phyloP scores from a whole-genome alignment of 2,888 invertebrate species.

The Morpho deidamia region DNA sequence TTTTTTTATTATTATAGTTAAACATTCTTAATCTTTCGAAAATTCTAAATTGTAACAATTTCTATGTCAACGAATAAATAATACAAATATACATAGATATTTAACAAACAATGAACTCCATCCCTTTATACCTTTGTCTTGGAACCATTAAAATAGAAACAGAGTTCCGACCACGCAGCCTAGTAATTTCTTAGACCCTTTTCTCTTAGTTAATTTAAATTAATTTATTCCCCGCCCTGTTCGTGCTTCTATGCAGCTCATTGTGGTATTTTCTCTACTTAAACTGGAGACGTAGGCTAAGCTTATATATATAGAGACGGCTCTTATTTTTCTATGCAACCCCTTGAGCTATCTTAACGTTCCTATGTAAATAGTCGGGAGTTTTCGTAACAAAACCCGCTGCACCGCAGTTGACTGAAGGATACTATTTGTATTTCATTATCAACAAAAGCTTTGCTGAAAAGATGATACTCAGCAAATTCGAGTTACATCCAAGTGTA shows the following conservation, averaged over 20 bases:
- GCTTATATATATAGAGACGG: slow-evolving; percentile 1
- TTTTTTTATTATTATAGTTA: too few species aligned
- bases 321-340: slow-evolving; percentile 23
- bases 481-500: slow-evolving; percentile 60
- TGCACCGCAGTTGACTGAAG: slow-evolving; percentile 58
- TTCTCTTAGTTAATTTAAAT: slow-evolving; percentile 69
- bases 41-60: too few species aligned
- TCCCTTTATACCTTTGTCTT: slow-evolving; percentile 65
- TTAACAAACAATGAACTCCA: slow-evolving; percentile 50
- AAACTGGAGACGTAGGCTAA: not conserved
- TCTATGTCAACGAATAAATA: not conserved
- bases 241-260: slow-evolving; percentile 44
- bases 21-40: too few species aligned
- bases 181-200: slow-evolving; percentile 63
- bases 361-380: slow-evolving; percentile 35
- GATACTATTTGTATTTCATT: slow-evolving; percentile 74
- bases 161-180: slow-evolving; percentile 50
- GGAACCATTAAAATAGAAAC: slow-evolving; percentile 57
- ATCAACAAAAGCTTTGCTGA: slow-evolving; percentile 70
- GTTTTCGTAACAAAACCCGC: slow-evolving; percentile 51
- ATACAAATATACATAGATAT: slow-evolving; percentile 19
- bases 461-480: slow-evolving; percentile 70
- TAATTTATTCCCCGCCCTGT: slow-evolving; percentile 59
- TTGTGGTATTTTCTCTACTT: slow-evolving; percentile 30
- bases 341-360: slow-evolving; percentile 27